Percentiles rank a stretch among this genome's conserved stretches.
Conservation (phyloP, 2,113 vertebrate species). For the Rostratula benghalensis region DNA sequence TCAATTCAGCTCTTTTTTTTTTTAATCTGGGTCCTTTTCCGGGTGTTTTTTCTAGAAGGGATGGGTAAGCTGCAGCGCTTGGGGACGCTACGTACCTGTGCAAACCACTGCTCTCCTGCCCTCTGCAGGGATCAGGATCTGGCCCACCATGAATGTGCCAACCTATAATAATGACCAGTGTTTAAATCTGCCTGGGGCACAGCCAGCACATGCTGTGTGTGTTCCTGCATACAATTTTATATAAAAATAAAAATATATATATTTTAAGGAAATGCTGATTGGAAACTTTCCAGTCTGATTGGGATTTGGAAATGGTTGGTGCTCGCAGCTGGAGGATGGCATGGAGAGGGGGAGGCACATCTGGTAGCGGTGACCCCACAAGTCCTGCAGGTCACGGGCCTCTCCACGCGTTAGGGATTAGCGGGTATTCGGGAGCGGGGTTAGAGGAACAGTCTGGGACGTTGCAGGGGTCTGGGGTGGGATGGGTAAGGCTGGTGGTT, state of each 20-base stretch:
- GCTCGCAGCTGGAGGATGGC: background rate
- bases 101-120: background rate
- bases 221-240: background rate
- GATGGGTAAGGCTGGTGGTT: background rate
- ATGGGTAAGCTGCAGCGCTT: background rate
- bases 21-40: background rate
- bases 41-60: background rate
- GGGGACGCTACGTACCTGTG: background rate
- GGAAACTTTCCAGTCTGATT: background rate
- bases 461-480: background rate
- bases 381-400: background rate
- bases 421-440: background rate
- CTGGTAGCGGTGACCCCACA: background rate
- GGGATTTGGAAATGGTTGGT: background rate
- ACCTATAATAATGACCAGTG: rapidly evolving
- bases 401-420: rapidly evolving
- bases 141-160: background rate
- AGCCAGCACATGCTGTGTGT: background rate
- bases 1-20: background rate
- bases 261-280: background rate
- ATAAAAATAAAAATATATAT: too few species aligned
- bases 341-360: background rate
- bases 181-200: background rate
- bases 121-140: background rate
- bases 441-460: background rate